These are phyloP conservation scores for Troides helena DNA, from an alignment of 2,888 invertebrate genomes.

Conservation along the genomic window DNA sequence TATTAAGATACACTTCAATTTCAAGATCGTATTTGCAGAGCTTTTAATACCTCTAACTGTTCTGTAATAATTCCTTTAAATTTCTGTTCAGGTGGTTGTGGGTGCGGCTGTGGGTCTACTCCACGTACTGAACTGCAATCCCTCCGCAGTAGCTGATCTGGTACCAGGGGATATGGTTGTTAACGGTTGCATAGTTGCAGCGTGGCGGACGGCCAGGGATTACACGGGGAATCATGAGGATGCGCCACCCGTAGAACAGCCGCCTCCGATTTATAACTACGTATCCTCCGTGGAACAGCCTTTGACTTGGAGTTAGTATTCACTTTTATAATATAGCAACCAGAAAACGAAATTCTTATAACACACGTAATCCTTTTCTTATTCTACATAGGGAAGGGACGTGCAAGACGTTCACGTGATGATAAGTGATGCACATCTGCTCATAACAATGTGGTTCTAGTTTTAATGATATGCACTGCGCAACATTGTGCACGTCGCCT, in stretches of 20 bases:
- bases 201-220: constrained; percentile 80
- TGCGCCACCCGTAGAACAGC: constrained; percentile 56
- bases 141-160: constrained; percentile 83
- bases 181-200: constrained; percentile 85
- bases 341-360: background rate
- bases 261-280: constrained; percentile 87
- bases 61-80: background rate
- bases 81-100: constrained; percentile 61
- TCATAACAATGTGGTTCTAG: too few species aligned
- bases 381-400: too few species aligned
- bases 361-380: too few species aligned
- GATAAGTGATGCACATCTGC: too few species aligned
- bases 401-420: too few species aligned
- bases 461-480: too few species aligned
- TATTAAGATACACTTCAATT: too few species aligned
- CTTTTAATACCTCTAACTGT: too few species aligned
- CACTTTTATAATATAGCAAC: background rate
- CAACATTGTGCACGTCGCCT: too few species aligned
- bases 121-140: constrained; percentile 84
- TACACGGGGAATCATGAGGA: constrained; percentile 61
- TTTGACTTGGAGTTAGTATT: constrained; percentile 84
- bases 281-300: constrained; percentile 90
- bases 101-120: constrained; percentile 86
- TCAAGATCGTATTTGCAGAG: too few species aligned
- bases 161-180: constrained; percentile 90